These are phyloP conservation scores for Agriopis marginaria DNA, from an alignment of 2,888 invertebrate species.

Conservation along the genomic window DNA sequence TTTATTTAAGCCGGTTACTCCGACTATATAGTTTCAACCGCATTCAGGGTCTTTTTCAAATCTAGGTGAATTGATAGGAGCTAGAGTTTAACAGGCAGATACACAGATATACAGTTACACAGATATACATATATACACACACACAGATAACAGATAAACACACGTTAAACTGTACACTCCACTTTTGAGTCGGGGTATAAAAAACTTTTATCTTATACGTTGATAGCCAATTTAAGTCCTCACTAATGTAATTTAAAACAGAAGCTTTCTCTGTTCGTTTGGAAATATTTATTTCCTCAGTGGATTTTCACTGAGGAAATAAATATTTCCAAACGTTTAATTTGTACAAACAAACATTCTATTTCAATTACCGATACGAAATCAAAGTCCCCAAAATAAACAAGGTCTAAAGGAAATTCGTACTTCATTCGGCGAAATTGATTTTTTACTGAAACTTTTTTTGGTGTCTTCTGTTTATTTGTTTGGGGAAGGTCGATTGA, in stretches of 20 bases:
- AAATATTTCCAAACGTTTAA: conserved; percentile 20
- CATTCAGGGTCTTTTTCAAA: too few species aligned
- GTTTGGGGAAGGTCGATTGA: conserved; percentile 32
- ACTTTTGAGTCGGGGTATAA: neutral
- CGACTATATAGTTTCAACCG: too few species aligned
- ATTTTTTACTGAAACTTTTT: conserved; percentile 36
- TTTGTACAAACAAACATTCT: conserved; percentile 28
- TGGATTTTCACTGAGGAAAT: neutral
- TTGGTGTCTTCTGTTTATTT: conserved; percentile 36
- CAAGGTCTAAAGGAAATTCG: conserved; percentile 24
- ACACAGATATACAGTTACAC: too few species aligned
- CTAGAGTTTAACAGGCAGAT: too few species aligned
- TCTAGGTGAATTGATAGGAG: too few species aligned
- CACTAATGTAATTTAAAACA: neutral
- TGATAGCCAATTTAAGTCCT: neutral
- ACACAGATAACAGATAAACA: too few species aligned
- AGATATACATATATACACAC: too few species aligned
- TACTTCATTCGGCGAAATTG: conserved; percentile 28
- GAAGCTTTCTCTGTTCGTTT: neutral
- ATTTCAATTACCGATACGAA: conserved; percentile 33
- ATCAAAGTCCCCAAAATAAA: conserved; percentile 33
- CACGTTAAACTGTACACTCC: too few species aligned
- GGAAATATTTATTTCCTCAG: neutral
- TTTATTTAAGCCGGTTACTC: too few species aligned
- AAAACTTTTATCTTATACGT: neutral